Base-by-base conservation (phyloP, 2,113 vertebrate genomes). In the Corydoras maculifer region DNA sequence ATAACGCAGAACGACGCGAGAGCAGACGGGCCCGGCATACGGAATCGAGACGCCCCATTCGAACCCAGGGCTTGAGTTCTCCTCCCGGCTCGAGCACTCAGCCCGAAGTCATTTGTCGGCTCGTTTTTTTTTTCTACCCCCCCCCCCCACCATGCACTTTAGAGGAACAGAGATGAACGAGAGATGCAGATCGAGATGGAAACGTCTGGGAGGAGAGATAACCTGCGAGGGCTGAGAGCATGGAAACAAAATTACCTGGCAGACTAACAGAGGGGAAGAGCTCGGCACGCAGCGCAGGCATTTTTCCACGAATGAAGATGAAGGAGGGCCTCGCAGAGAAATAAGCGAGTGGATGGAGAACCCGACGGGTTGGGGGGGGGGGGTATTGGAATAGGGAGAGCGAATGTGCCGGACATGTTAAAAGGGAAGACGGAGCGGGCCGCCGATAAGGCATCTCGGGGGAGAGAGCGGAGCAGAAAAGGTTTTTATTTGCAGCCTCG, bases 191-290 rank as follows among this genome's bases (percentile, higher is more conserved):
- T 31, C 35, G 62, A 63, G 62, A 35, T 48, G 29, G 54, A 72
- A 15, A 4, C 12, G 50, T 51, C 31, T 57, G 66, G 14, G 64
- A 61, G 55, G 54, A 49, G 43, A 73, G 68, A 68, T 35, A 43
- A n/a, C 51, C 12, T 25, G 8, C 75, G 57, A 60, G 66, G 76
- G 67, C 73, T 58, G 65, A 77, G 67, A 78, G 65, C 66, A 70
- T 63, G 58, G 77, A 63, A 81, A 79, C 82, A 75, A 70, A 78
- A 84, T 92, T 91, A 92, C 86, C 90, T 91, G 86, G 75, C 81
- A 76, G 61, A 83, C 78, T 74, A 69, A 83, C 82, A 8, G 79
- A 78, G 83, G 87, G 18, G 84, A 90, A 88, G 78, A 84, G 81
- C 83, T 89, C 35, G 84, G 84, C 87, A 84, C 88, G 82, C 48